phyloP scores from a whole-genome alignment of 2,113 vertebrate species.

The Upupa epops region DNA sequence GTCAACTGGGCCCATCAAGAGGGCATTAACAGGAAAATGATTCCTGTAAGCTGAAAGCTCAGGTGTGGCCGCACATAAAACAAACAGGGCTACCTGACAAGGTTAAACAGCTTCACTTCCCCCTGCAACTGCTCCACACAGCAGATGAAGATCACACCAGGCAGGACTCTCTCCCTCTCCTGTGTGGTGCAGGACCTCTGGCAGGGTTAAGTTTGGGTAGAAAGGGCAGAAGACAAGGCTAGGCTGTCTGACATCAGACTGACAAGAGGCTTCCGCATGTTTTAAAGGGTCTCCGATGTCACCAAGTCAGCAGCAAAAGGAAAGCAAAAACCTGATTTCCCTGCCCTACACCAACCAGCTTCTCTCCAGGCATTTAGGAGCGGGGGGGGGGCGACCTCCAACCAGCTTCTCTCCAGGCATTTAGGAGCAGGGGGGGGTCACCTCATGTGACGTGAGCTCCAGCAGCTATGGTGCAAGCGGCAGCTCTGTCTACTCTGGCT shows the following conservation, averaged over 20 bases:
- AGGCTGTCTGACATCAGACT: fast-evolving
- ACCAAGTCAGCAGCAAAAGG: not conserved
- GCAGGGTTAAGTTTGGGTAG: not conserved
- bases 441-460: too few species aligned
- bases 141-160: not conserved
- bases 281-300: not conserved
- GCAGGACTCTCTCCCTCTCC: not conserved
- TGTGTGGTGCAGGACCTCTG: not conserved
- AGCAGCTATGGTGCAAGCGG: not conserved
- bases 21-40: not conserved
- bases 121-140: fast-evolving
- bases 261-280: fast-evolving
- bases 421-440: not conserved
- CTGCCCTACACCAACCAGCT: not conserved
- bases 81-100: not conserved
- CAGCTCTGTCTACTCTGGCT: not conserved
- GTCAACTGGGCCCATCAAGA: not conserved
- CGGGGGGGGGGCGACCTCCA: too few species aligned
- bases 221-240: not conserved
- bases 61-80: not conserved
- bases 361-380: not conserved
- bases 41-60: not conserved
- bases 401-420: fast-evolving
- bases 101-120: not conserved
- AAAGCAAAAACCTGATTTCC: not conserved